Evolutionary conservation across 2,888 invertebrate genomes (phyloP).

Genomic region (Electrophaes corylata): DNA sequence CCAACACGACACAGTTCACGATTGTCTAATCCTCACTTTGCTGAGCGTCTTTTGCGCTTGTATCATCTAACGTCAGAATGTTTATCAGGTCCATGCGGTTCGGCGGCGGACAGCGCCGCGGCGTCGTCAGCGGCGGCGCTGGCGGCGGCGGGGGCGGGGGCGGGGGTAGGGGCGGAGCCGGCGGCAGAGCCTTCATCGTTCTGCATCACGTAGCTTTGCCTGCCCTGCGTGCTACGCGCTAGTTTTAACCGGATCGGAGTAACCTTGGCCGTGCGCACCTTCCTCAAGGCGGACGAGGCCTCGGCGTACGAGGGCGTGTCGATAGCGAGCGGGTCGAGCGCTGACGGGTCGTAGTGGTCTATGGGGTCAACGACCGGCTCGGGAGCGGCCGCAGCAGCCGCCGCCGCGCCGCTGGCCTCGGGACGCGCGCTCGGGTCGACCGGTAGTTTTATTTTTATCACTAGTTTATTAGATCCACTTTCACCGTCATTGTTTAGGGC

Average conservation of each 20-base stretch:
- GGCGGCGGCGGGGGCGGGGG: conserved; percentile 38
- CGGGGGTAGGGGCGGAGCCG: conserved; percentile 18
- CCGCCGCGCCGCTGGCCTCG: conserved; percentile 52
- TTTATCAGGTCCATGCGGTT: conserved; percentile 67
- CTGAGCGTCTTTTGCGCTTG: conserved; percentile 52
- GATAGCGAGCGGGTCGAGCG: conserved; percentile 75
- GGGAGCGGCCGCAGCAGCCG: conserved; percentile 57
- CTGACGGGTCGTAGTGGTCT: conserved; percentile 72
- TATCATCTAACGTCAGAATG: conserved; percentile 96
- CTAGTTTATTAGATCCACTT: conserved; percentile 90
- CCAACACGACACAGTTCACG: conserved; percentile 30
- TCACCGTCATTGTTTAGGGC: conserved; percentile 78
- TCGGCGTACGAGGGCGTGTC: conserved; percentile 73
- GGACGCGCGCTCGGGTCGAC: conserved; percentile 59
- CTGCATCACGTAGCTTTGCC: conserved; percentile 86
- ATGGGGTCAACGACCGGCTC: conserved; percentile 71
- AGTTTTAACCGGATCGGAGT: conserved; percentile 94
- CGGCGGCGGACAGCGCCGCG: conserved; percentile 18
- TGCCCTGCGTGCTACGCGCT: conserved; percentile 92
- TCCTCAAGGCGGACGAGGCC: conserved; percentile 74
- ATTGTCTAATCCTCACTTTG: conserved; percentile 23
- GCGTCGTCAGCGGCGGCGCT: conserved; percentile 27
- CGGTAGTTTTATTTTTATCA: conserved; percentile 88
- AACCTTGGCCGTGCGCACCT: conserved; percentile 87
- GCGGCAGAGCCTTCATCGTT: conserved; percentile 46